Base-by-base conservation (phyloP, 1,140 invertebrate genomes). In the Drosophila funebris region DNA sequence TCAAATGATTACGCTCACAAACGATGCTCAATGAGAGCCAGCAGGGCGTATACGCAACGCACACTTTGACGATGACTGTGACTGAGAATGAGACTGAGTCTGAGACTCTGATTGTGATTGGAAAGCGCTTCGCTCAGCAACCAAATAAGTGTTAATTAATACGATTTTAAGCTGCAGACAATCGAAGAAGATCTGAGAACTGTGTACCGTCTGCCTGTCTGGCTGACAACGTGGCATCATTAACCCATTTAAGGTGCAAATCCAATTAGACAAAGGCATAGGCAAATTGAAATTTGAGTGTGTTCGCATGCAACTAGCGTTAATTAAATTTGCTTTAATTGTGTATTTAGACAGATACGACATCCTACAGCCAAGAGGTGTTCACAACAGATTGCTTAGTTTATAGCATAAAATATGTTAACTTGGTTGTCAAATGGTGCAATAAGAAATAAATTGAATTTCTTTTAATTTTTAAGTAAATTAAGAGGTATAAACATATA, bases 91-190 rank as follows among this genome's bases (percentile, higher is more conserved):
- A 1, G 36, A 22, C 18, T 43, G 14, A 14, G 7, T 29, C 5
- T 6, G 36, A 11, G 37, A 53, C n/a, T 41, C 18, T 11, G 14
- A 29, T 31, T 53, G 37, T 66, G 68, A 72, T 73, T 78, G 74
- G 36, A 52, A 73, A 62, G 67, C 54, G 50, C 54, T 64, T 61
- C 9, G 54, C 66, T 62, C 48, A 56, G 66, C 57, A 61, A 36
- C 75, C 56, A 76, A 78, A 78, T 78, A 58, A 78, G 73, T 78
- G 76, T 78, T 76, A 78, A 78, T 78, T 78, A 76, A 78, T 78
- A 73, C 76, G 76, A 78, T 73, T 78, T 78, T 73, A 73, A 76
- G 62, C 53, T 58, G 62, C 53, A 73, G 58, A 78, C 73, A 78
- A 72, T 75, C 75, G 72, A 66, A 50, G 18, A 53, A 33, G 37